These are phyloP conservation scores for Metallyticus violacea DNA, from an alignment of 2,888 invertebrate species.

Conservation along the genomic window DNA sequence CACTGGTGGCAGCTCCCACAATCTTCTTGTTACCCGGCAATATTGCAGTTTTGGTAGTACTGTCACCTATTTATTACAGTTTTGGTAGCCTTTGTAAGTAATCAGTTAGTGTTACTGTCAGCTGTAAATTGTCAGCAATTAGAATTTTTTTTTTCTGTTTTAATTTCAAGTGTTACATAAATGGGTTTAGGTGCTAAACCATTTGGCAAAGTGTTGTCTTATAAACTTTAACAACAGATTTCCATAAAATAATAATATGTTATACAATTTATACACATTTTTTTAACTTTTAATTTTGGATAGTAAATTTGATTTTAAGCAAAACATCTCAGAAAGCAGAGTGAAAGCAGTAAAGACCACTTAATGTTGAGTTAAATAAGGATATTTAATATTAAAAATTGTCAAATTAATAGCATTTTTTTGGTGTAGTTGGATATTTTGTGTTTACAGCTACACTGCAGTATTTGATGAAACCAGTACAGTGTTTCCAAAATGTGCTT, in stretches of 20 bases:
- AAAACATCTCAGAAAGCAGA: slow-evolving; percentile 22
- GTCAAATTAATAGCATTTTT: neutral
- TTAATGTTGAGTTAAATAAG: neutral
- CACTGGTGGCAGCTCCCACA: slow-evolving; percentile 47
- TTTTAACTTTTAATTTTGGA: neutral
- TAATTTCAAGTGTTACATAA: neutral
- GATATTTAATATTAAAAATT: neutral
- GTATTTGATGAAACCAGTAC: neutral
- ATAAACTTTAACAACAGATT: neutral
- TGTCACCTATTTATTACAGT: slow-evolving; percentile 55
- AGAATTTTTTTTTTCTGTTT: neutral
- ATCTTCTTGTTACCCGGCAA: slow-evolving; percentile 80
- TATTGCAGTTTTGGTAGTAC: slow-evolving; percentile 96
- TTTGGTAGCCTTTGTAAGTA: slow-evolving; percentile 10
- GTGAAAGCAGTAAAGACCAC: slow-evolving; percentile 34
- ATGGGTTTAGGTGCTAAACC: neutral
- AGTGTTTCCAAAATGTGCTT: slow-evolving; percentile 8
- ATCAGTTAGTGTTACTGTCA: neutral
- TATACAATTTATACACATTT: neutral
- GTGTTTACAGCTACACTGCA: slow-evolving; percentile 7
- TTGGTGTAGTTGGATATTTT: slow-evolving; percentile 8
- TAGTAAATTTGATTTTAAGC: neutral
- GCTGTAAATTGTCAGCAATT: neutral
- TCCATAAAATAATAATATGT: neutral
- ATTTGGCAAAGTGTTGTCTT: neutral